Percentiles rank a stretch among this genome's conserved stretches.
These are phyloP conservation scores for Arremon aurantiirostris DNA, from an alignment of 2,797 vertebrate species.

Conservation along the genomic window DNA sequence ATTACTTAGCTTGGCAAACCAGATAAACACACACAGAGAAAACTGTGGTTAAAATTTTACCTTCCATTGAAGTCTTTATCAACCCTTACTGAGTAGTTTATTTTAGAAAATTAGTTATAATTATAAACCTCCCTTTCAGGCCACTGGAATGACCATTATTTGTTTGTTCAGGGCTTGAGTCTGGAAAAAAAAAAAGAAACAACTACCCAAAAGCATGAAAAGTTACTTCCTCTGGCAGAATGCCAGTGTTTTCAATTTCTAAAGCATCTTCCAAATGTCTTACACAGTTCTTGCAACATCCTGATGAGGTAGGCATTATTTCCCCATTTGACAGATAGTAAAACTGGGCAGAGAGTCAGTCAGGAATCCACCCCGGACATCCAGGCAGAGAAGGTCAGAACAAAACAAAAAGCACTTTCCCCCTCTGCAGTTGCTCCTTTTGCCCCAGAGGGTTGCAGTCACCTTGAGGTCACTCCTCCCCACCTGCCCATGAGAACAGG, in stretches of 20 bases:
- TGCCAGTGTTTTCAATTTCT: background rate
- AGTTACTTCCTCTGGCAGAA: background rate
- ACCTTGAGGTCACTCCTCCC: background rate
- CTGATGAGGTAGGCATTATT: conserved; percentile 56
- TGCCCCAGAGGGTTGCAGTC: background rate
- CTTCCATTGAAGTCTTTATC: conserved; percentile 19
- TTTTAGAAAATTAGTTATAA: background rate
- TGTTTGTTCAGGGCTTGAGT: background rate
- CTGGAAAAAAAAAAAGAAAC: background rate
- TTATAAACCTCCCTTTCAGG: background rate
- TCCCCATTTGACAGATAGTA: background rate
- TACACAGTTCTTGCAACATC: background rate
- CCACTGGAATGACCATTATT: background rate
- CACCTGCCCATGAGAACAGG: background rate
- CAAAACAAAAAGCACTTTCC: background rate
- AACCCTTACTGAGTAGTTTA: background rate
- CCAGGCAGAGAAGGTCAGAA: background rate
- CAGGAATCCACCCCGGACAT: background rate
- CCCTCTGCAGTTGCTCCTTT: background rate
- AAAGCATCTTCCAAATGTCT: background rate
- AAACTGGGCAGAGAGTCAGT: background rate
- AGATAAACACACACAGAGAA: background rate
- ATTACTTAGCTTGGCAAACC: conserved; percentile 19
- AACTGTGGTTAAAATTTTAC: conserved; percentile 9
- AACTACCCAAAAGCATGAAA: background rate